Evolutionary conservation across 35 echinoderm and acorn worm species (phyloP).

Genomic region (Ophioderma brevispina): DNA sequence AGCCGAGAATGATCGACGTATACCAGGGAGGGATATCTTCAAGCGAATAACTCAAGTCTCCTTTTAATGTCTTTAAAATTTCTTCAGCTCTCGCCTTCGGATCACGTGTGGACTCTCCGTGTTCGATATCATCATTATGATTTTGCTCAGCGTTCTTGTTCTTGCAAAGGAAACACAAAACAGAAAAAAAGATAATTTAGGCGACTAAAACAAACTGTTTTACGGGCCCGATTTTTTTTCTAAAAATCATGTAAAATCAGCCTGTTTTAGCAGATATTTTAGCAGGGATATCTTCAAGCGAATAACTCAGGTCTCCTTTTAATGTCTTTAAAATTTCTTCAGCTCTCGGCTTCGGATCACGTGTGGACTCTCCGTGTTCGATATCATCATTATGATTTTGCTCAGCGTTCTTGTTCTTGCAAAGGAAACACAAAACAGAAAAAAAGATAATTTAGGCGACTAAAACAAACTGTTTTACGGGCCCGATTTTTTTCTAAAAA

Average conservation of each 20-base stretch:
- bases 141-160: background rate
- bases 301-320: slow-evolving; percentile 1
- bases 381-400: background rate
- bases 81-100: background rate
- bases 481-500: too few relatives aligned
- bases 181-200: too few relatives aligned
- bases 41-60: background rate
- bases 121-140: background rate
- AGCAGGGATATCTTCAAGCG: slow-evolving; percentile 21
- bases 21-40: slow-evolving; percentile 38
- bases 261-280: too few relatives aligned
- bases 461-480: too few relatives aligned
- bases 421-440: too few relatives aligned
- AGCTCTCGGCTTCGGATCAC: background rate
- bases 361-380: background rate
- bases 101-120: background rate
- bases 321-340: too few relatives aligned
- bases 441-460: too few relatives aligned
- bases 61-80: too few relatives aligned
- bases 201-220: too few relatives aligned
- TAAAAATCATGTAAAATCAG: too few relatives aligned
- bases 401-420: background rate
- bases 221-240: too few relatives aligned
- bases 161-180: too few relatives aligned
- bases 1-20: slow-evolving; percentile 19